A percentile compares a stretch with the other conserved stretches of the same genome.
phyloP scores from a whole-genome alignment of 2,113 vertebrate genomes.

The Alectura lathami region DNA sequence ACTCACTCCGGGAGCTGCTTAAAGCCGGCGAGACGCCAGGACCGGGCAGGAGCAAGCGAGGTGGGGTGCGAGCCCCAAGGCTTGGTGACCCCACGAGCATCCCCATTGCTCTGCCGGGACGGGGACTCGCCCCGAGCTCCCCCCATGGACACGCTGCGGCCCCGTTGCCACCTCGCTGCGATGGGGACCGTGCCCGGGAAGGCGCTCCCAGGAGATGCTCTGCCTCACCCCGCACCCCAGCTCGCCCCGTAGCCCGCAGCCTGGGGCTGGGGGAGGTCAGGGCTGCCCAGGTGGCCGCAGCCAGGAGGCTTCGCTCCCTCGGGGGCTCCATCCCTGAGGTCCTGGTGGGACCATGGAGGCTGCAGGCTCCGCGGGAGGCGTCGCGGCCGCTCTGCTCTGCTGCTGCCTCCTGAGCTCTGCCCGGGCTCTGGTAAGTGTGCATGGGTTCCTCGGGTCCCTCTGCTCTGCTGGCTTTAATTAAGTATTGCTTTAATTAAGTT shows the following conservation, averaged over 20 bases:
- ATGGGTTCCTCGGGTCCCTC: neutral
- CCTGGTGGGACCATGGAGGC: neutral
- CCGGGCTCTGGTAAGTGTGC: constrained; percentile 54
- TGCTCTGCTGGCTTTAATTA: neutral
- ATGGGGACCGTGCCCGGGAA: neutral
- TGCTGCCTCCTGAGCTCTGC: constrained; percentile 27
- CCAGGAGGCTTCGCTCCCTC: neutral
- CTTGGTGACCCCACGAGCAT: too few relatives aligned
- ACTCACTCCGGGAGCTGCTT: neutral
- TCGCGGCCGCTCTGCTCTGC: neutral
- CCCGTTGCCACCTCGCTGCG: neutral
- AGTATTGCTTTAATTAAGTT: rapidly evolving
- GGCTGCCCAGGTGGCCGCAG: too few relatives aligned
- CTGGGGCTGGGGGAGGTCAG: rapidly evolving
- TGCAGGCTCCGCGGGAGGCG: neutral
- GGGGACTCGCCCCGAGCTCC: neutral
- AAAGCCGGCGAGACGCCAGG: neutral
- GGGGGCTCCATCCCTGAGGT: neutral
- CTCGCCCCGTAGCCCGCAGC: neutral
- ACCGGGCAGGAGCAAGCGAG: neutral
- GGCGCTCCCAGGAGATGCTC: constrained; percentile 29
- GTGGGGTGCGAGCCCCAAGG: neutral
- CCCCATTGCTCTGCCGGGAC: neutral
- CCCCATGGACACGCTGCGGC: neutral
- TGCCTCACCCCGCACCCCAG: neutral